A percentile compares a stretch with the other conserved stretches of the same genome.
phyloP scores from a whole-genome alignment of 1,140 invertebrate genomes.

The Chymomyza costata region DNA sequence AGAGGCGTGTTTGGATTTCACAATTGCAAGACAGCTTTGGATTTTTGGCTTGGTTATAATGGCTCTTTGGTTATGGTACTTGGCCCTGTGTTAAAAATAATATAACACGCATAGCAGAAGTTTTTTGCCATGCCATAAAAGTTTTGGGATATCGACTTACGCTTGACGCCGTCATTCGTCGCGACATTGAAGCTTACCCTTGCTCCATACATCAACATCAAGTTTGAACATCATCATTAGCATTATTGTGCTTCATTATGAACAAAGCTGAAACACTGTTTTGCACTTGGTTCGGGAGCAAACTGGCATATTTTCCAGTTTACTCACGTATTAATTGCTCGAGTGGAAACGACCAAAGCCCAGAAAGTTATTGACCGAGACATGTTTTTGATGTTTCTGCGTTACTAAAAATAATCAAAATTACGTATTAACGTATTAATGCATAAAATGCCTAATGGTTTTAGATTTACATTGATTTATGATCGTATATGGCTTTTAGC shows the following conservation, averaged over 20 bases:
- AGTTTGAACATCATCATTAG: too few species aligned
- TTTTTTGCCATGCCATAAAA: slow-evolving; percentile 1
- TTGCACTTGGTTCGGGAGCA: slow-evolving; percentile 53
- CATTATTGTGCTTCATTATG: slow-evolving; percentile 4
- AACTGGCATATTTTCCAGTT: slow-evolving; percentile 58
- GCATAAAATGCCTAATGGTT: too few species aligned
- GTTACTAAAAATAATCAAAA: slow-evolving; percentile 22
- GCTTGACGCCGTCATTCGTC: not conserved
- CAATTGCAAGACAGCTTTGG: slow-evolving; percentile 56
- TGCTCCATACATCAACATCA: too few species aligned
- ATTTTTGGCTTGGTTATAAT: slow-evolving; percentile 36
- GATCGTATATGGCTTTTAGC: too few species aligned
- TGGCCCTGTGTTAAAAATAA: slow-evolving; percentile 10
- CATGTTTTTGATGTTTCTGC: slow-evolving; percentile 60
- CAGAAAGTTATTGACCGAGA: slow-evolving; percentile 55
- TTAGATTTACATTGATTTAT: too few species aligned
- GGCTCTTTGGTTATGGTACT: slow-evolving; percentile 39
- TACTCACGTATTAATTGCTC: slow-evolving; percentile 70
- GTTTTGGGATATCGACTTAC: slow-evolving; percentile 31
- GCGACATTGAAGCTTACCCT: slow-evolving; percentile 41
- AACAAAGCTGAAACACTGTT: slow-evolving; percentile 59
- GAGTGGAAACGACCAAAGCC: slow-evolving; percentile 58
- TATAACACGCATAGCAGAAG: slow-evolving; percentile 9
- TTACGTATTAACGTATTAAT: too few species aligned
- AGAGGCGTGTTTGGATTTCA: slow-evolving; percentile 66